Percentiles rank a stretch among this genome's conserved stretches.
Conservation (phyloP, 1,140 invertebrate species). For the Galendromus occidentalis region DNA sequence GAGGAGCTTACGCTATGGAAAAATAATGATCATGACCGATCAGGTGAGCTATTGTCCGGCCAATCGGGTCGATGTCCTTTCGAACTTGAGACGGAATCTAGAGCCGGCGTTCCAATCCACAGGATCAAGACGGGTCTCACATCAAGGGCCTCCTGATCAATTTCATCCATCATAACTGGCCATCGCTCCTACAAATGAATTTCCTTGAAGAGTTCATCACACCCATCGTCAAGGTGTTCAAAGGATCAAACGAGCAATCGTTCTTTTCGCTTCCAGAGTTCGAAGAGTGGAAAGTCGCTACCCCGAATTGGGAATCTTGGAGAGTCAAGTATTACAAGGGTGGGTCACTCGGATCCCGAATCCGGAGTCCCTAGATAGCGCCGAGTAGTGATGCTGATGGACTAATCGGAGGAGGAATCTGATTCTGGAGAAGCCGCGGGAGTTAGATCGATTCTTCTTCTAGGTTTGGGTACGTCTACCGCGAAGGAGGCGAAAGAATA, state of each 20-base stretch:
- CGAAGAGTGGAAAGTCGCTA: conserved; percentile 84
- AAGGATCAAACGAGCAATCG: conserved; percentile 51
- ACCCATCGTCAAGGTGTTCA: conserved; percentile 90
- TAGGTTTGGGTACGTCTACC: conserved; percentile 92
- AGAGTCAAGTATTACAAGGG: conserved; percentile 99
- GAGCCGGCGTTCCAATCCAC: neutral
- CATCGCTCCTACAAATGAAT: conserved; percentile 61
- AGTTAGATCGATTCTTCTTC: no score
- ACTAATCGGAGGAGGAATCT: no score
- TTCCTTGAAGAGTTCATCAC: conserved; percentile 99
- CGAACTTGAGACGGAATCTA: no score
- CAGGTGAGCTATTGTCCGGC: conserved; percentile 38
- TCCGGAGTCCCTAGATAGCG: no score
- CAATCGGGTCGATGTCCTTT: no score
- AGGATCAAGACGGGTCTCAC: conserved; percentile 77
- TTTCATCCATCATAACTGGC: conserved; percentile 98
- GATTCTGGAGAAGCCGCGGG: no score
- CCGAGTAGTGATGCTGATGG: no score
- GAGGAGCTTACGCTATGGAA: conserved; percentile 80
- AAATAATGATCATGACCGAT: conserved; percentile 99
- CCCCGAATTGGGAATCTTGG: conserved; percentile 73
- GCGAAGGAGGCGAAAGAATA: conserved; percentile 97
- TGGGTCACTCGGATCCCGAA: conserved; percentile 23
- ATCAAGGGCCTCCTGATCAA: conserved; percentile 98
- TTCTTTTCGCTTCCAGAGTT: conserved; percentile 98